Base-by-base conservation (phyloP, 92 coral and sea anemone genomes). In the Palythoa grandiflora region DNA sequence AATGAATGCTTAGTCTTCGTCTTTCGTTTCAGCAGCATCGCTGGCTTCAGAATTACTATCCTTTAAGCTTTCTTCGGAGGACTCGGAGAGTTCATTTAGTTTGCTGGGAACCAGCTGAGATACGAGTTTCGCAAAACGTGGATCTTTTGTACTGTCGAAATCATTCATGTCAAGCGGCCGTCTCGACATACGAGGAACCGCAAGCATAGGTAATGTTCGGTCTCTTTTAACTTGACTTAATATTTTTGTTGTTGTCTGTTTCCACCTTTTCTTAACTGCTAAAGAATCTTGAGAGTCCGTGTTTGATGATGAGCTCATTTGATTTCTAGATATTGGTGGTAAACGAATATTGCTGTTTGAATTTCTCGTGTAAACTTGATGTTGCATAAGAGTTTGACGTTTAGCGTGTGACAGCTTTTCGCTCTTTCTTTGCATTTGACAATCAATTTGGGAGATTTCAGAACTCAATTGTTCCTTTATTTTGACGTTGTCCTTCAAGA, bases 401-500 rank as follows among this genome's bases (percentile, higher is more conserved):
- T 75, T 68, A 47, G 71, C 75, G 21, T 74, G 76, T 19, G 75
- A 48, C 20, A 68, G 50, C 40, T 65, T 81, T 47, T 66, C 75
- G 59, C 59, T 81, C 40, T 81, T 68, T 81, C 86, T 81, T 66
- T 37, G 66, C 59, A 17, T 66, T 53, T 81, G 86, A 81, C 74
- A 68, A 39, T 81, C 76, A 66, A 81, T 81, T 2, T 81, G 44
- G 36, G 28, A 15, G 48, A 81, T 81, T 44, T 81, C 75, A 13
- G 75, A 81, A 28, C 51, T 53, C 8, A 81, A 5, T 65, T 81
- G 66, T 20, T 81, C 65, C 10, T 51, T 51, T 47, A 38, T 71
- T 47, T 81, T 81, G 38, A 81, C 75, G 28, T 81, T 81, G 37
- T 81, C 86, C 86, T 81, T 81, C 75, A 81, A 81, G 47, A 81